Percentiles rank a stretch among this genome's conserved stretches.
Evolutionary conservation across 2,113 vertebrate genomes (phyloP).

Genomic region (Gymnobelideus leadbeateri): DNA sequence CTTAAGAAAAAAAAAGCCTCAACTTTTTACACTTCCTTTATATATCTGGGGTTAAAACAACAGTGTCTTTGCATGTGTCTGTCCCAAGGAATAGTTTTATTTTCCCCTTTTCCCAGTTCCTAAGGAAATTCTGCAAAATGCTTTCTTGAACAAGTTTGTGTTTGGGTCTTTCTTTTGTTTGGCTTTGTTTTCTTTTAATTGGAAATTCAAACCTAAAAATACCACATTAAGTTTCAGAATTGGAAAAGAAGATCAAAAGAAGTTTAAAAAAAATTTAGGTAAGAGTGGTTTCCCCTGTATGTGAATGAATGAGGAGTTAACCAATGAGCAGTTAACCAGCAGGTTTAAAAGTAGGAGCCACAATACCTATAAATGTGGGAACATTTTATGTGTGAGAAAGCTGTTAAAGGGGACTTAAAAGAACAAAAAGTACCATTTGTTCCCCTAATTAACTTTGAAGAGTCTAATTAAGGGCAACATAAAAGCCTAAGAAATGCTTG

Average conservation of each 20-base stretch:
- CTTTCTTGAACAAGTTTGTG: conserved; percentile 42
- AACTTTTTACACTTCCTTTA: conserved; percentile 15
- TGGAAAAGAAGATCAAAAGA: conserved; percentile 21
- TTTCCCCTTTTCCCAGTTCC: conserved; percentile 53
- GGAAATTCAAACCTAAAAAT: conserved; percentile 39
- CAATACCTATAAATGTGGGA: conserved; percentile 81
- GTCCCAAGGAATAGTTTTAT: conserved; percentile 2
- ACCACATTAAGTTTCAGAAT: conserved; percentile 24
- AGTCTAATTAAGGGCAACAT: conserved; percentile 84
- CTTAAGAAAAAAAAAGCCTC: neutral
- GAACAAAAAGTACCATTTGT: conserved; percentile 86
- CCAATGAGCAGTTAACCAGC: conserved; percentile 68
- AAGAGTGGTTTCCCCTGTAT: conserved; percentile 22
- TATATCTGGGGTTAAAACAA: neutral
- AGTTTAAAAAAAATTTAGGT: neutral
- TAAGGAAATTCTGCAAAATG: conserved; percentile 25
- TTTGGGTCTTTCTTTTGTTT: conserved; percentile 9
- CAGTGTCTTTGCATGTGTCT: neutral
- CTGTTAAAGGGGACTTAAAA: conserved; percentile 83
- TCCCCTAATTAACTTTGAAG: conserved; percentile 85
- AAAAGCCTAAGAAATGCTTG: conserved; percentile 81
- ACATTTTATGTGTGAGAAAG: conserved; percentile 83
- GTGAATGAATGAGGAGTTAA: conserved; percentile 62
- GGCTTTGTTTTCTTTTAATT: neutral
- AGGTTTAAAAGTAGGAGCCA: conserved; percentile 61